Base-by-base conservation (phyloP, 2,888 invertebrate species). In the Monoplex corrugatus region DNA sequence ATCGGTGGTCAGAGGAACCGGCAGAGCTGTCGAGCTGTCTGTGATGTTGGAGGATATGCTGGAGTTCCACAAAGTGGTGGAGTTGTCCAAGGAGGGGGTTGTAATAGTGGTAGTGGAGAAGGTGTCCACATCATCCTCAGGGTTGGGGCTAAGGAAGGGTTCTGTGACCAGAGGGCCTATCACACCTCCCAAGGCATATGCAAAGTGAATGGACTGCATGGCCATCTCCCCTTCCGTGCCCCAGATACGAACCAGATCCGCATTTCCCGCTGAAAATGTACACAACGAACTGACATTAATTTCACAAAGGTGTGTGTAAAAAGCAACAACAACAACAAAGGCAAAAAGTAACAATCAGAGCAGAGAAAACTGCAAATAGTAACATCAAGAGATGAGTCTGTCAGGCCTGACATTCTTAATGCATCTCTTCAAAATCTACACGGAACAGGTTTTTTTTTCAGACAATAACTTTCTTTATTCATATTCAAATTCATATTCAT, bases 131-230 rank as follows among this genome's bases (percentile, higher is more conserved):
- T 68, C 80, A 6, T 83, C 72, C n/a, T 86, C 68, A 32, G 80
- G 50, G 28, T 85, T 90, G 40, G 90, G 85, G 6, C 93, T 92
- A 10, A 96, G 92, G 91, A 96, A 96, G 43, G 96, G 96, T 87
- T 95, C 95, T n/a, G 96, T 95, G 50, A 96, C 92, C 43, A 96
- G 91, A 35, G 96, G 96, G 10, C 96, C 95, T 13, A 96, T 90
- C 87, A 96, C 96, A 23, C 96, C 96, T 13, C n/a, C 96, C 75
- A 96, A 89, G n/a, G 96, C 96, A 92, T 96, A 96, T 50, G 95
- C 94, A 92, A 96, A 96, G 91, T 96, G 96, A 16, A 96, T 91
- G 10, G 95, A 94, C 92, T 96, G 96, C 94, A 96, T 95, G 91
- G 95, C 96, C 2, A 96, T 95, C 8, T 95, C 94, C 85, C 95